These are phyloP conservation scores for Augochlorella aurata DNA, from an alignment of 2,888 invertebrate species.

Conservation along the genomic window DNA sequence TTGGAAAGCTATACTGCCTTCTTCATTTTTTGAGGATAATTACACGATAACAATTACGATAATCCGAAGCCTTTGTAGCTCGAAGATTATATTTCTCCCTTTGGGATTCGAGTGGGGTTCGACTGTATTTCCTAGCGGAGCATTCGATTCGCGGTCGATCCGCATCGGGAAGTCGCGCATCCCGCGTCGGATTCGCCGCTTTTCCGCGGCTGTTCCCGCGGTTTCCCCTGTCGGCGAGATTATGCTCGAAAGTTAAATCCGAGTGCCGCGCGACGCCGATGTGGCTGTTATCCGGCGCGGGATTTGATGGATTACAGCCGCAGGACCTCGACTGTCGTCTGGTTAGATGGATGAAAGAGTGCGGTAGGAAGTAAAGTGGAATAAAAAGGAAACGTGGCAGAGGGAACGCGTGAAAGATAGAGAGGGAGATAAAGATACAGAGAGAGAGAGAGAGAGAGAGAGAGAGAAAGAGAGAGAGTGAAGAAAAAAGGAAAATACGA, in stretches of 20 bases:
- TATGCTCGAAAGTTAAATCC: conserved; percentile 42
- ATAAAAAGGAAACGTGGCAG: conserved; percentile 15
- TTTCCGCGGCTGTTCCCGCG: background rate
- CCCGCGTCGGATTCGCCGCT: background rate
- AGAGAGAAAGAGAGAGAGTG: background rate
- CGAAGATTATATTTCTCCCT: no score
- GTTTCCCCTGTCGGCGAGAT: conserved; percentile 30
- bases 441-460: no score
- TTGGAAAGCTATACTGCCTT: no score
- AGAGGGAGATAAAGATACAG: background rate
- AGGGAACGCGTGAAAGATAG: background rate
- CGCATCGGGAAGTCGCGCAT: background rate
- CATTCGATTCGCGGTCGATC: background rate
- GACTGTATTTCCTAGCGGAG: no score
- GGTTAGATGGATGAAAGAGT: conserved; percentile 52
- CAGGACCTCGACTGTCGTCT: conserved; percentile 44
- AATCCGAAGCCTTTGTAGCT: no score
- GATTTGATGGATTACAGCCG: conserved; percentile 68
- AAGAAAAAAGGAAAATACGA: conserved; percentile 1
- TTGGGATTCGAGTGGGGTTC: no score
- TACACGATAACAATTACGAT: no score
- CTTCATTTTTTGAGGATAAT: no score
- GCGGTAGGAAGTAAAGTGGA: conserved; percentile 15
- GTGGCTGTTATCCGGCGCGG: conserved; percentile 39
- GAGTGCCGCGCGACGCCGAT: conserved; percentile 18